phyloP scores from a whole-genome alignment of 2,113 vertebrate species.

The Tetraodon nigroviridis region DNA sequence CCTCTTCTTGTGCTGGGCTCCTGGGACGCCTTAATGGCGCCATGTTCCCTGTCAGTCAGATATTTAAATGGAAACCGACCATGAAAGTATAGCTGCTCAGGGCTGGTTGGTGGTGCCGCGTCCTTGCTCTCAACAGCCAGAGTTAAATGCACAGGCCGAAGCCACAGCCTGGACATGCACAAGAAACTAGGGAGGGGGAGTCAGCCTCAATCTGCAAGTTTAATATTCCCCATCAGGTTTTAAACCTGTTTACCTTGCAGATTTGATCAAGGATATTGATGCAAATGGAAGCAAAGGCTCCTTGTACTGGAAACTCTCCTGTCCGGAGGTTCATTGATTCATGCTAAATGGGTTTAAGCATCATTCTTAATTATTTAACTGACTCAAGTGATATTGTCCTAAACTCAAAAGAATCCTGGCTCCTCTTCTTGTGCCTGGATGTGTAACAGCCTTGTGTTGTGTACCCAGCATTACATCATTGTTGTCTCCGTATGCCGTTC shows the following conservation, averaged over 20 bases:
- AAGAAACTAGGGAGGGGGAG: conserved; percentile 49
- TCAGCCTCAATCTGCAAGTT: conserved; percentile 70
- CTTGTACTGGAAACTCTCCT: conserved; percentile 55
- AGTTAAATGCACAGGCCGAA: conserved; percentile 56
- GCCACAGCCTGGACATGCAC: conserved; percentile 47
- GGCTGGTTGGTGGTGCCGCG: conserved; percentile 62
- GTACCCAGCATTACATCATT: conserved; percentile 14
- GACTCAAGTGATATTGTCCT: conserved; percentile 55
- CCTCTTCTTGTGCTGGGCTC: conserved; percentile 60
- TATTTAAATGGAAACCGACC: conserved; percentile 77
- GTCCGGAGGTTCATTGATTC: conserved; percentile 68
- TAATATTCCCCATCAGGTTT: conserved; percentile 73
- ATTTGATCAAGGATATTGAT: conserved; percentile 73
- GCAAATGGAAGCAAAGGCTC: conserved; percentile 67
- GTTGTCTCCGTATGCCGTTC: conserved; percentile 36
- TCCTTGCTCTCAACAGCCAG: conserved; percentile 68
- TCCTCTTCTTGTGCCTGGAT: conserved; percentile 19
- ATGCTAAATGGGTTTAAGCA: conserved; percentile 64
- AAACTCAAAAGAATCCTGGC: conserved; percentile 45
- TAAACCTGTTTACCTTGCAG: conserved; percentile 73
- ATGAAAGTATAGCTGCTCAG: conserved; percentile 74
- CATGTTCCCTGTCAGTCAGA: conserved; percentile 76
- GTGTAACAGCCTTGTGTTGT: conserved; percentile 22
- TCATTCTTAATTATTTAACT: conserved; percentile 62
- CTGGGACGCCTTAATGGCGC: conserved; percentile 73